phyloP scores from a whole-genome alignment of 2,113 vertebrate genomes.

The Mormoops blainvillei region DNA sequence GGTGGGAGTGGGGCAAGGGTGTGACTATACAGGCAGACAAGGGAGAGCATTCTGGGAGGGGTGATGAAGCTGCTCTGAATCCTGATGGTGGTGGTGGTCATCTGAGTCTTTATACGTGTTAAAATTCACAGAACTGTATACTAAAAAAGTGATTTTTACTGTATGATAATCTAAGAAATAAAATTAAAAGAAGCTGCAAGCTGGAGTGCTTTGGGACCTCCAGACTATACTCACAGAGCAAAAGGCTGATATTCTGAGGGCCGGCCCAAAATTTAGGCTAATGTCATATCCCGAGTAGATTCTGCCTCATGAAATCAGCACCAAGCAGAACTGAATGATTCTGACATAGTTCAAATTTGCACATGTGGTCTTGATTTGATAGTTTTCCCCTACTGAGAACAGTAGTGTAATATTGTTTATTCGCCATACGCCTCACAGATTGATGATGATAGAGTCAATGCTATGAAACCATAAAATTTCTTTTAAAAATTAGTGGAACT shows the following conservation, averaged over 20 bases:
- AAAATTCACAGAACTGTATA: background rate
- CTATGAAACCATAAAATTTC: background rate
- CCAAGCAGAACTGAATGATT: background rate
- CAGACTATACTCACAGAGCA: background rate
- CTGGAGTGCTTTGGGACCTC: background rate
- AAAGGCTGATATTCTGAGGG: background rate
- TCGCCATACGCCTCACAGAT: background rate
- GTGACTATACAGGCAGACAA: background rate
- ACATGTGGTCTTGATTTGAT: background rate
- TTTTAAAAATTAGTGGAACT: background rate
- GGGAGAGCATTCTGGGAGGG: background rate
- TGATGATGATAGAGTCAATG: background rate
- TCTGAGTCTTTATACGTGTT: background rate
- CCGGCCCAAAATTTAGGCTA: constrained; percentile 6
- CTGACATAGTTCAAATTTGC: background rate
- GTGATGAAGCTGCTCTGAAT: background rate
- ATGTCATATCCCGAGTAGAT: background rate
- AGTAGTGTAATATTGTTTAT: background rate
- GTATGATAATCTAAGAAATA: background rate
- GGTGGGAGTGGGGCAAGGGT: background rate
- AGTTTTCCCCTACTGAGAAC: background rate
- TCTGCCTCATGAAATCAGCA: background rate
- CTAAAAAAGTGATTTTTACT: background rate
- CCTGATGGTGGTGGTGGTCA: background rate
- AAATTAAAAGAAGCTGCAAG: background rate